Base-by-base conservation (phyloP, 2,113 vertebrate species). In the Nannobrachium achirus region DNA sequence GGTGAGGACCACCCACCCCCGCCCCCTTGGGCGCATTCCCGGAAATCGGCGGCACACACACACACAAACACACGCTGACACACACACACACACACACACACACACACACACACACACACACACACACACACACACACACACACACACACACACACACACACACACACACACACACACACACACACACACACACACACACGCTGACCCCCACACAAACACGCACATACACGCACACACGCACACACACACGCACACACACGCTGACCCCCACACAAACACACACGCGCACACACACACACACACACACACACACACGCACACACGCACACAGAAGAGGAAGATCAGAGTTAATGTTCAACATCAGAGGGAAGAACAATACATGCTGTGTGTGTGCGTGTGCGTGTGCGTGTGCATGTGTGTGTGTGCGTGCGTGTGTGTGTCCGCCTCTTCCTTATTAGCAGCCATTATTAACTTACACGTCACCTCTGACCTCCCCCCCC, bases 131-230 rank as follows among this genome's bases (percentile, higher is more conserved):
- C 39, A 45, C 57, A 14, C 11, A 49, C 42, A 44, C 50, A 10
- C 40, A 10, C 40, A 55, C 51, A 52, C 39, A 41, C 56, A 44
- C 39, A 53, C 15, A 9, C 51, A 4, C 4, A 2, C 25, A n/a
- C n/a, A n/a, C n/a, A n/a, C n/a, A 65, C 65, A 57, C 52, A 64
- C 61, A 73, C 44, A 73, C 44, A 62, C 48, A 33, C 51, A 53
- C 42, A 49, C 61, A 57, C 10, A 49, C 44, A 38, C 50, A 5
- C 19, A 45, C 42, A 50, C 10, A 50, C 48, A 50, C 11, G 14
- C 48, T 1, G 1, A 50, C 48, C 4, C 48, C 1, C 10, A n/a
- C 6, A 50, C 48, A 20, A 3, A 50, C 11, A 15, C 49, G 1
- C 49, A 51, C 49, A 19, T 14, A 51, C 49, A 8, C 49, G 15